Evolutionary conservation across 2,888 invertebrate genomes (phyloP), one percentile per base, ranked within the genome.

Genomic region (Phyto melanocephala): DNA sequence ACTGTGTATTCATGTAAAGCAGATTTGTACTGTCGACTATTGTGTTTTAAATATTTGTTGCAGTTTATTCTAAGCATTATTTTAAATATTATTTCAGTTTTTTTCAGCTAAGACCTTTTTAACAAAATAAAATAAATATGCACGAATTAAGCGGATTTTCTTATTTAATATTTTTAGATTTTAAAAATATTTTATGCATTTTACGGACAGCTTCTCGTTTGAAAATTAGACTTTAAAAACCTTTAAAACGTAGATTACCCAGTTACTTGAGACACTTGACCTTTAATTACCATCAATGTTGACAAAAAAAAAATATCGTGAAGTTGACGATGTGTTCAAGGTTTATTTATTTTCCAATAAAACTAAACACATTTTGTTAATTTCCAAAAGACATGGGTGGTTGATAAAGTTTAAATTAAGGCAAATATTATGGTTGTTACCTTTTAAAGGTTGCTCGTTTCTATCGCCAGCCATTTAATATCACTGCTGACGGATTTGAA

Each of bases 351-450:
- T 45, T 45, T 45, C 17, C 22, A 42, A 63, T 45, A 24, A 63
- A 63, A 35, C 37, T 20, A 20, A 50, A 50, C 11, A 20, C 33
- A 50, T 4, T 50, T 50, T 50, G n/a, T 35, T 20, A 33, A 28
- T 37, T 58, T 58, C 13, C 1, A 58, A 35, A 15, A 35, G 50
- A 50, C 17, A 11, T 17, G 63, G 20, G 22, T 50, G 50, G 17
- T 35, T 50, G 50, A 37, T 47, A 35, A 65, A 65, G 50, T 65
- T 50, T n/a, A 50, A 65, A 50, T 35, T 65, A n/a, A n/a, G n/a
- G n/a, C 20, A 65, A 50, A 65, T 63, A n/a, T 15, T 35, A 37
- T 20, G n/a, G 37, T 47, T 47, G 47, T 15, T 62, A 10, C 50
- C 33, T 47, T 65, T 65, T 50, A 28, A 11, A 10, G 15, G 22